These are phyloP conservation scores for Drosophila formosana DNA, from an alignment of 2,888 invertebrate genomes.

Conservation along the genomic window DNA sequence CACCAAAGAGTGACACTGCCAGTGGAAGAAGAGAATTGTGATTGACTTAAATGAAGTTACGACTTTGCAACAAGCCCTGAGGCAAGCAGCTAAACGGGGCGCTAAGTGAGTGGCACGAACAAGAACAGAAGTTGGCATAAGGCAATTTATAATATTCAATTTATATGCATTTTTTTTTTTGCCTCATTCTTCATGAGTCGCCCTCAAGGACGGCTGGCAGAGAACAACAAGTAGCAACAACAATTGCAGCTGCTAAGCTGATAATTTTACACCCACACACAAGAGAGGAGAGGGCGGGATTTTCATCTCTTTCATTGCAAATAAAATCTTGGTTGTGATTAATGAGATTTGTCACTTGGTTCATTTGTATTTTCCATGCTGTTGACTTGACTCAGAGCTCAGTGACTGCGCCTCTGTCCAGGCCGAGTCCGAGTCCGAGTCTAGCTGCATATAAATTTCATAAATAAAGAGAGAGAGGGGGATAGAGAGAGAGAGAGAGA, in stretches of 20 bases:
- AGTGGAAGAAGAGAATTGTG: conserved; percentile 51
- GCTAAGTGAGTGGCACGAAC: conserved; percentile 42
- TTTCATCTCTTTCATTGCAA: conserved; percentile 32
- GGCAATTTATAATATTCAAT: conserved; percentile 83
- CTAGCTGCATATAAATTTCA: conserved; percentile 63
- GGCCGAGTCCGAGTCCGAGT: background rate
- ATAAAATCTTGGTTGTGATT: conserved; percentile 74
- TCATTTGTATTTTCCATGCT: conserved; percentile 77
- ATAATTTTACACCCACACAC: conserved; percentile 58
- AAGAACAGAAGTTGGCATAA: conserved; percentile 64
- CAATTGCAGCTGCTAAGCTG: conserved; percentile 71
- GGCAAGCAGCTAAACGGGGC: conserved; percentile 41
- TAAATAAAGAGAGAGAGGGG: conserved; percentile 47
- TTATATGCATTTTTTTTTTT: conserved; percentile 78
- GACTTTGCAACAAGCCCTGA: conserved; percentile 58
- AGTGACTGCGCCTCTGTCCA: conserved; percentile 14
- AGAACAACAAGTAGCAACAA: conserved; percentile 45
- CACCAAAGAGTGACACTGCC: conserved; percentile 20
- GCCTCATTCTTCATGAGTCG: background rate
- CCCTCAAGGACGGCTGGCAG: conserved; percentile 18
- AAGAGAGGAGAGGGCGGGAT: background rate
- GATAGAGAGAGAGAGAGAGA: background rate
- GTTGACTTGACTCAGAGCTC: conserved; percentile 54
- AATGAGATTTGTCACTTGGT: conserved; percentile 81
- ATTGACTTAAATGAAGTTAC: conserved; percentile 84